A percentile compares a stretch with the other conserved stretches of the same genome.
Conservation (phyloP, 2,113 vertebrate species). For the Microtus ochrogaster region DNA sequence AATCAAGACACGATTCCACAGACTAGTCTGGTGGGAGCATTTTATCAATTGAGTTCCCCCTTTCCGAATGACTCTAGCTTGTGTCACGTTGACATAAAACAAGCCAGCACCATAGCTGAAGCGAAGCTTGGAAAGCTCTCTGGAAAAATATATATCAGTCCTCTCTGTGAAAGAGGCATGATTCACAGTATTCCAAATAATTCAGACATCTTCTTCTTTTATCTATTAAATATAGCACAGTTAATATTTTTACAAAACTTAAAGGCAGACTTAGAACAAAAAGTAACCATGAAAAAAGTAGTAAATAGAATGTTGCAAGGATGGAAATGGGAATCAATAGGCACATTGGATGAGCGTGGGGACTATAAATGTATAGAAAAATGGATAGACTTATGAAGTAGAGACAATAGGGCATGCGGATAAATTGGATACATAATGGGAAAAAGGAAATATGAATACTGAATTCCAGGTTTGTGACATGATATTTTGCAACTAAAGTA, state of each 20-base stretch:
- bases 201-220: neutral
- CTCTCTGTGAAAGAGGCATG: neutral
- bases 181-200: neutral
- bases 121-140: neutral
- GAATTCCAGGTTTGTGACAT: neutral
- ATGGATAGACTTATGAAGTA: neutral
- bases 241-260: neutral
- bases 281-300: neutral
- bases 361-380: neutral
- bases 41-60: neutral
- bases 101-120: neutral
- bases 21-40: neutral
- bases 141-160: neutral
- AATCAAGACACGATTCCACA: neutral
- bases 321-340: neutral
- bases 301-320: neutral
- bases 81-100: neutral
- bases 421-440: neutral
- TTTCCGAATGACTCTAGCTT: neutral
- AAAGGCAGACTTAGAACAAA: neutral
- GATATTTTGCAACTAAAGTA: slow-evolving; percentile 27
- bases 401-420: neutral
- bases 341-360: neutral
- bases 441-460: neutral
- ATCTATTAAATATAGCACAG: neutral